phyloP scores from a whole-genome alignment of 1,140 invertebrate species.

The Aphidius ervi region DNA sequence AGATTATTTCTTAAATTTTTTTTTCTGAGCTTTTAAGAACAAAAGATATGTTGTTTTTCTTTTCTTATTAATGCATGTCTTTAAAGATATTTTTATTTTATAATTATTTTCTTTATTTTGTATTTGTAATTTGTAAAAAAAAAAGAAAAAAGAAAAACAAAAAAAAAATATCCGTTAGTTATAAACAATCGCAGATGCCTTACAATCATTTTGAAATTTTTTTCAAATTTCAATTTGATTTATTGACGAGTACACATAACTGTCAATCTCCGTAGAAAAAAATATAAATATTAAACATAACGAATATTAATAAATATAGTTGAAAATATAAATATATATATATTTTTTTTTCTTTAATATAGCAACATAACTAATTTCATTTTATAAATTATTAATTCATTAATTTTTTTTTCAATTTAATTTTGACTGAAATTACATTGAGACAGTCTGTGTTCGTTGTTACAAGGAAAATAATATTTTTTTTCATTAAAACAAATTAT shows the following conservation, averaged over 20 bases:
- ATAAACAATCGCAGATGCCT: slow-evolving; percentile 12
- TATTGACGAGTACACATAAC: slow-evolving; percentile 5
- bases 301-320: slow-evolving; percentile 18
- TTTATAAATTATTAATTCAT: too few species aligned
- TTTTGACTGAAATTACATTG: too few species aligned
- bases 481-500: not conserved
- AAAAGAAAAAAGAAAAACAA: too few species aligned
- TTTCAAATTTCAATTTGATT: slow-evolving; percentile 2
- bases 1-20: not conserved
- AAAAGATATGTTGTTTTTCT: slow-evolving; percentile 7
- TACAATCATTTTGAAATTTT: slow-evolving; percentile 9
- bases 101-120: slow-evolving; percentile 18
- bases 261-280: slow-evolving; percentile 14
- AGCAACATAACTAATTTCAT: too few species aligned
- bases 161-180: not conserved
- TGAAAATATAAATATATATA: slow-evolving; percentile 14
- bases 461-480: too few species aligned
- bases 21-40: not conserved
- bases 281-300: slow-evolving; percentile 1
- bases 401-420: too few species aligned
- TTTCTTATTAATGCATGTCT: slow-evolving; percentile 16
- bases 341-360: too few species aligned
- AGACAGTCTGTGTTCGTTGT: too few species aligned
- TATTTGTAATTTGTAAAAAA: slow-evolving; percentile 18
- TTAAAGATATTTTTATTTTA: slow-evolving; percentile 17